Conservation (phyloP, 2,797 vertebrate species). For the Gobio occitaniae region DNA sequence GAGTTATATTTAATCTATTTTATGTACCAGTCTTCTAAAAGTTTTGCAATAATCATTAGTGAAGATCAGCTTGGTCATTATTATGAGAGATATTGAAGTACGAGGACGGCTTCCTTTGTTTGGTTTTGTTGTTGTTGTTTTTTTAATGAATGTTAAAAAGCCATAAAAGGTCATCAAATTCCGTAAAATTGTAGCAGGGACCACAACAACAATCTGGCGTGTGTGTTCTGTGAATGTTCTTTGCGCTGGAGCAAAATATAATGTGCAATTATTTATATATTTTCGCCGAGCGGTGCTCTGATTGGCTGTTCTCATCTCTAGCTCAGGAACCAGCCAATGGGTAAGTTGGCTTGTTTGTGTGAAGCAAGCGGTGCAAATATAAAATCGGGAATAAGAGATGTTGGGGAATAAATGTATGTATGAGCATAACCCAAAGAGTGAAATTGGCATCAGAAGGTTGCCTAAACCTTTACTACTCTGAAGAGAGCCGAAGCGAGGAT, state of each 20-base stretch:
- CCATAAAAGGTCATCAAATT: neutral
- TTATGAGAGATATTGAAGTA: neutral
- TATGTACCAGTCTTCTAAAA: neutral
- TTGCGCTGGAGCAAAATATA: slow-evolving; percentile 23
- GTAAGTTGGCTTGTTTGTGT: slow-evolving; percentile 78
- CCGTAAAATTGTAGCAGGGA: neutral
- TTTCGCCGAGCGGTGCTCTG: slow-evolving; percentile 48
- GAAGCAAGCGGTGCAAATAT: slow-evolving; percentile 71
- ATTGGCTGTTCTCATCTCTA: slow-evolving; percentile 85
- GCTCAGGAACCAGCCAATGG: slow-evolving; percentile 82
- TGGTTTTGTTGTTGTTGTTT: neutral
- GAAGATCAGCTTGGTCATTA: neutral
- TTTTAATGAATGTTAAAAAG: neutral
- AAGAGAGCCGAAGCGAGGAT: slow-evolving; percentile 28
- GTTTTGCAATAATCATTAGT: neutral
- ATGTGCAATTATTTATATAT: slow-evolving; percentile 56
- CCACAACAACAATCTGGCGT: neutral
- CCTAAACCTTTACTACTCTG: slow-evolving; percentile 1
- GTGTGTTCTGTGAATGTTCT: neutral
- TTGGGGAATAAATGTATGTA: slow-evolving; percentile 58
- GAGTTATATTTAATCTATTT: neutral
- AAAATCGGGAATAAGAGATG: slow-evolving; percentile 68
- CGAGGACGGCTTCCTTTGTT: neutral
- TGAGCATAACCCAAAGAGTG: slow-evolving; percentile 44
- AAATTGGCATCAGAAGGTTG: neutral